A percentile compares a stretch with the other conserved stretches of the same genome.
Evolutionary conservation across 1,140 invertebrate genomes (phyloP).

Genomic region (Philotrypesis tridentata): DNA sequence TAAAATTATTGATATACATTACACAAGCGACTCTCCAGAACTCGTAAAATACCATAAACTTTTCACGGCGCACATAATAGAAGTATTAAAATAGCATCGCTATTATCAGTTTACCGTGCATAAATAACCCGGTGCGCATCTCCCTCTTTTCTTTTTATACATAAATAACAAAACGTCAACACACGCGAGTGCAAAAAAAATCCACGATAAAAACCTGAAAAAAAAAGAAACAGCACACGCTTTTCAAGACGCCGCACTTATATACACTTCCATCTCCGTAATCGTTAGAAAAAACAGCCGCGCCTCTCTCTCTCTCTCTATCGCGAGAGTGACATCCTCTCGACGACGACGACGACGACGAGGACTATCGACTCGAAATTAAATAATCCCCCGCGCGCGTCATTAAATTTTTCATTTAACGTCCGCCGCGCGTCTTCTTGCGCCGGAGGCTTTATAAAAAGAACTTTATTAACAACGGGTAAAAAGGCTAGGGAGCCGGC

Average conservation of each 20-base stretch:
- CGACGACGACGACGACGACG: too few species aligned
- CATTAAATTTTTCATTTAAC: conserved; percentile 5
- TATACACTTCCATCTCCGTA: too few species aligned
- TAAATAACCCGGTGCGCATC: neutral
- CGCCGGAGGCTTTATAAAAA: conserved; percentile 21
- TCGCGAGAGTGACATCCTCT: too few species aligned
- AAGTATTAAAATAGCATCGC: neutral
- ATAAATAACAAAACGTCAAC: neutral
- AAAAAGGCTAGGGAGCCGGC: conserved; percentile 5
- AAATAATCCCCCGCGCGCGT: conserved; percentile 2
- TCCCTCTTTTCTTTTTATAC: neutral
- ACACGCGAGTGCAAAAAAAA: neutral
- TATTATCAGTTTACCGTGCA: neutral
- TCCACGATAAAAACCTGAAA: neutral
- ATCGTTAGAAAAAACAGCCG: neutral
- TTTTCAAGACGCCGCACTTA: too few species aligned
- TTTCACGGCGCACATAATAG: neutral
- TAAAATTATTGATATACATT: neutral
- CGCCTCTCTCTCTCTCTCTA: too few species aligned
- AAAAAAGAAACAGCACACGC: neutral
- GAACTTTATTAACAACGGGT: conserved; percentile 40
- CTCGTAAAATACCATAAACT: neutral
- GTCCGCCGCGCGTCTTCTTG: neutral
- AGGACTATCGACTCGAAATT: neutral
- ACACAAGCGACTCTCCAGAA: neutral